Conservation (phyloP, 2,797 vertebrate species). For the Tangara arthus region DNA sequence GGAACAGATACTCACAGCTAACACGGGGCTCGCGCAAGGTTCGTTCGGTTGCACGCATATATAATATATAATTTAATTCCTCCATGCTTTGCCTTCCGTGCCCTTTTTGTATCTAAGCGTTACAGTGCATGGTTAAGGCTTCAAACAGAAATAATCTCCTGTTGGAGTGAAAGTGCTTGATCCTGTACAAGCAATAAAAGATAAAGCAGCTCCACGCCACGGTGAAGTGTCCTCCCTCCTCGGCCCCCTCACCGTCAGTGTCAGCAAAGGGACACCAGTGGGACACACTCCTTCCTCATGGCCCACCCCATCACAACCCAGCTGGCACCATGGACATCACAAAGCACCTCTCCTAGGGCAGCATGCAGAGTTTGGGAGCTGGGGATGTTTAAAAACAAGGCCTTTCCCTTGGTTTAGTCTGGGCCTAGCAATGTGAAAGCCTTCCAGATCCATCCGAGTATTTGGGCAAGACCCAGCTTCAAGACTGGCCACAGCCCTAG, state of each 20-base stretch:
- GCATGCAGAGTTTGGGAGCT: background rate
- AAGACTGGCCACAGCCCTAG: background rate
- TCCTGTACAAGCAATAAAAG: conserved; percentile 26
- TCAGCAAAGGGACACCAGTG: background rate
- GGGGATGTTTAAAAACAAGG: background rate
- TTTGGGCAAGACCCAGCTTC: background rate
- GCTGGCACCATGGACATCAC: background rate
- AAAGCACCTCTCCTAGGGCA: background rate
- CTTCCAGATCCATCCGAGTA: background rate
- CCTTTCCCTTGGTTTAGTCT: background rate
- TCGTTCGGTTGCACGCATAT: background rate
- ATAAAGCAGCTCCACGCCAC: background rate
- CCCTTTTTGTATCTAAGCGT: conserved; percentile 1
- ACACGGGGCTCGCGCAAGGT: background rate
- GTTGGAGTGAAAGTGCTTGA: conserved; percentile 47
- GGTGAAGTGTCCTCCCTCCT: background rate
- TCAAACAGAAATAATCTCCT: conserved; percentile 58
- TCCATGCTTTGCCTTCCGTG: background rate
- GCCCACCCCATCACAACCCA: background rate
- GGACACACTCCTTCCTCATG: background rate
- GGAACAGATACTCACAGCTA: conserved; percentile 24
- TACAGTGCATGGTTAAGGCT: conserved; percentile 19
- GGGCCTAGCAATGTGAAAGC: background rate
- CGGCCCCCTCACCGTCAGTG: background rate
- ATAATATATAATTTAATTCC: conserved; percentile 44